These are phyloP conservation scores for Steinernema feltiae DNA, from an alignment of 1,140 invertebrate genomes.

Conservation along the genomic window DNA sequence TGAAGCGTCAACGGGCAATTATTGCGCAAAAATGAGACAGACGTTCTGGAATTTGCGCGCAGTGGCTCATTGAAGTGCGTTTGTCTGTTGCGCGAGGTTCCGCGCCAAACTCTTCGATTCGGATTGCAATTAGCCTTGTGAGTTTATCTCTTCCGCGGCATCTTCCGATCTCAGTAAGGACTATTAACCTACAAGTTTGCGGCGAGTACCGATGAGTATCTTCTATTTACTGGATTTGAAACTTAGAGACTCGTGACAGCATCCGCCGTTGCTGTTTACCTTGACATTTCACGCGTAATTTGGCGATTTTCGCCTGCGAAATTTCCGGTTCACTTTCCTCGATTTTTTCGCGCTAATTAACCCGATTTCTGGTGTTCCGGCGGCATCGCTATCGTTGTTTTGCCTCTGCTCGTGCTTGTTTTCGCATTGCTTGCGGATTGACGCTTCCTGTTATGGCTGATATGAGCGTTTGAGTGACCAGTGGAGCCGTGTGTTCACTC, in stretches of 20 bases:
- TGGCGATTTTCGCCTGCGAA: neutral
- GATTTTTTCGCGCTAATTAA: neutral
- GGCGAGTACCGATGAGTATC: neutral
- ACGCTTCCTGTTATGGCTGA: neutral
- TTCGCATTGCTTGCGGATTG: too few species aligned
- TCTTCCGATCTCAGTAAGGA: neutral
- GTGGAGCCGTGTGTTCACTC: neutral
- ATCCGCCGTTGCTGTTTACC: neutral
- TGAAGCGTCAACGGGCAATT: too few species aligned
- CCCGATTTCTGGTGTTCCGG: too few species aligned
- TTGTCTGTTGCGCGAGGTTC: too few species aligned
- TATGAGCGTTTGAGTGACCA: neutral
- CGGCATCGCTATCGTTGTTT: too few species aligned
- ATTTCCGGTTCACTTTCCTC: neutral
- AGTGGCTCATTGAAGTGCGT: too few species aligned
- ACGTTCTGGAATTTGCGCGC: too few species aligned
- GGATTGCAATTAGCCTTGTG: neutral
- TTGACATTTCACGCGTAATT: conserved; percentile 4
- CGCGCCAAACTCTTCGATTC: neutral
- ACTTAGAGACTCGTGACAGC: too few species aligned
- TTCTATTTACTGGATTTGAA: neutral
- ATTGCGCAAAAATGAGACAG: too few species aligned
- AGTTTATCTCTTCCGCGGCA: neutral
- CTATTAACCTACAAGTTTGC: too few species aligned
- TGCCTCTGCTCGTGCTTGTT: too few species aligned